A percentile compares a stretch with the other conserved stretches of the same genome.
Evolutionary conservation across 2,888 invertebrate species (phyloP).

Genomic region (Labia minor): DNA sequence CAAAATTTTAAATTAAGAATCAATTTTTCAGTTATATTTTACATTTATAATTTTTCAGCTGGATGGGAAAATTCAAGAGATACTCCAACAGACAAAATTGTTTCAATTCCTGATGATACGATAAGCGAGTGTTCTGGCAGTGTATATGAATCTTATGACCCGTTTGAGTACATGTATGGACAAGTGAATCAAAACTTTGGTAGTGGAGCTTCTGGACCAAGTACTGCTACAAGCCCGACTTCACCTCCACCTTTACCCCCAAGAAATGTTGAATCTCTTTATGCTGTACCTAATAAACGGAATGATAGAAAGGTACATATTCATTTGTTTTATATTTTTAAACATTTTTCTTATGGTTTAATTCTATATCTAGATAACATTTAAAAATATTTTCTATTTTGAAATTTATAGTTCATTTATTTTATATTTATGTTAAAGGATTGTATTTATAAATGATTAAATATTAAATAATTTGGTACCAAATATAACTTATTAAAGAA

Average conservation of each 20-base stretch:
- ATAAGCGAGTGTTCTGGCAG: conserved; percentile 43
- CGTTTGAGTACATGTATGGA: conserved; percentile 65
- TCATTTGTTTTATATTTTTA: background rate
- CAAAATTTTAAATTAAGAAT: no score
- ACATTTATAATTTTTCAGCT: background rate
- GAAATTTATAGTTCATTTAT: no score
- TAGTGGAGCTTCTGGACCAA: conserved; percentile 49
- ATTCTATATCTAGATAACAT: no score
- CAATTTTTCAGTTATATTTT: no score
- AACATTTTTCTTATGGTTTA: no score
- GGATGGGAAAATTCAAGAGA: background rate
- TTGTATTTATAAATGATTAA: conserved; percentile 17
- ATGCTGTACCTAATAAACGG: background rate
- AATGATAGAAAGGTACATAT: conserved; percentile 33
- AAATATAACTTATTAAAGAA: no score
- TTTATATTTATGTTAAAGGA: no score
- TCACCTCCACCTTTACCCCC: conserved; percentile 51
- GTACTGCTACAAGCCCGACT: conserved; percentile 40
- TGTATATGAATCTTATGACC: conserved; percentile 65
- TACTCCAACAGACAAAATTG: background rate
- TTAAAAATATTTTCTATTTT: no score
- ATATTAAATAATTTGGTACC: conserved; percentile 21
- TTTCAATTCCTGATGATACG: background rate
- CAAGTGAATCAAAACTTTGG: conserved; percentile 49
- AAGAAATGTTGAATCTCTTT: conserved; percentile 37